phyloP scores from a whole-genome alignment of 2,888 invertebrate species.

The Pristionchus japonicus region DNA sequence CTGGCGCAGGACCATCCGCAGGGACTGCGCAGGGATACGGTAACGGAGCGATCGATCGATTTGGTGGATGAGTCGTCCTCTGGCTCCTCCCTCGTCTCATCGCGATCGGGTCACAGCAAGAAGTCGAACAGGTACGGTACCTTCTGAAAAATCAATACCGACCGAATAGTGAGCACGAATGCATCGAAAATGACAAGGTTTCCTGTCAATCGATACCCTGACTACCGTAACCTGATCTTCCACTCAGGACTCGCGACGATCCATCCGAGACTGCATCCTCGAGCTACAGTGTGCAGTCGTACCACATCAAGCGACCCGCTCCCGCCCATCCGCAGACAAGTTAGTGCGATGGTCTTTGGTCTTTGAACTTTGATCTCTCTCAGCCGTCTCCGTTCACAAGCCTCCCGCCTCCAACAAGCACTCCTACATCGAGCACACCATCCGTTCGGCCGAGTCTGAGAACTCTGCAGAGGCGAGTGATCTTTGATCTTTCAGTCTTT shows the following conservation, averaged over 20 bases:
- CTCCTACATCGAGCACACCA: background rate
- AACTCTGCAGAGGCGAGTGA: background rate
- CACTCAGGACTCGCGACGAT: background rate
- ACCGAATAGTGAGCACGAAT: too few species aligned
- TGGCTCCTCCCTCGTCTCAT: background rate
- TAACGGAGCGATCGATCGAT: constrained; percentile 20
- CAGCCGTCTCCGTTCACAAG: constrained; percentile 3
- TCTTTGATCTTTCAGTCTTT: background rate
- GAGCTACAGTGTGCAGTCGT: constrained; percentile 18
- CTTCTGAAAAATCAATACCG: background rate
- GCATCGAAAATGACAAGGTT: background rate
- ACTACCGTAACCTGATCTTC: background rate
- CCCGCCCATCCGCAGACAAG: background rate
- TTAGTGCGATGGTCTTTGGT: background rate
- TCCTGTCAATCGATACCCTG: background rate
- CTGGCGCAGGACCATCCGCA: background rate
- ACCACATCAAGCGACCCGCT: background rate
- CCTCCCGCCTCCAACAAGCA: background rate
- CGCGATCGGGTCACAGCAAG: too few species aligned
- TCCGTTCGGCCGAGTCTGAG: background rate
- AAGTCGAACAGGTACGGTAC: background rate
- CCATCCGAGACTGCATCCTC: background rate
- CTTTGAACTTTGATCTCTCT: background rate
- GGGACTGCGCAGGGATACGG: too few species aligned
- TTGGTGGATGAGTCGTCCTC: background rate